A percentile compares a stretch with the other conserved stretches of the same genome.
phyloP scores from a whole-genome alignment of 92 coral and sea anemone species.

The Montipora capitata region DNA sequence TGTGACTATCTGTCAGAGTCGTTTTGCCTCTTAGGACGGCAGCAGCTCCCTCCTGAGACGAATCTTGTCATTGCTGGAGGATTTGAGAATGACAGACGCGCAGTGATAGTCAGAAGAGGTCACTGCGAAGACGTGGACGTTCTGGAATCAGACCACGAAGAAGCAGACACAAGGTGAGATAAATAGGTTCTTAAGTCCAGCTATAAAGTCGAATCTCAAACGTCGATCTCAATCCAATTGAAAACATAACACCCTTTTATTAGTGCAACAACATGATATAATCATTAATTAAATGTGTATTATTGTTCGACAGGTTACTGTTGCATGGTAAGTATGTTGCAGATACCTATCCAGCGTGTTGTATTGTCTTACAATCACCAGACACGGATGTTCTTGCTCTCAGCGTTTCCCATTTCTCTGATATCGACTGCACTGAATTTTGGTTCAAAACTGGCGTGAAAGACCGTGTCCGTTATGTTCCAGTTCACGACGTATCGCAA shows the following conservation, averaged over 20 bases:
- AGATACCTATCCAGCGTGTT: constrained; percentile 12
- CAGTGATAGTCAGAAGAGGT: too few species aligned
- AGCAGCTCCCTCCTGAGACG: background rate
- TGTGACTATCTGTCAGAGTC: constrained; percentile 28
- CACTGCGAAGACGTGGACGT: background rate
- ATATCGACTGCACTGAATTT: constrained; percentile 49
- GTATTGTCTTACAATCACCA: background rate
- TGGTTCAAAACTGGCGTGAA: constrained; percentile 58
- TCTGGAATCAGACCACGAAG: constrained; percentile 62
- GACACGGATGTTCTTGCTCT: background rate
- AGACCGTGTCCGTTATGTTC: background rate
- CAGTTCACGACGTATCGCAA: constrained; percentile 50
- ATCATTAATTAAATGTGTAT: too few species aligned
- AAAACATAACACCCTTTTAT: background rate
- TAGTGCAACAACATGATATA: background rate
- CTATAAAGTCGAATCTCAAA: background rate
- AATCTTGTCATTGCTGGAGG: background rate
- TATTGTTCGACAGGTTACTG: too few species aligned
- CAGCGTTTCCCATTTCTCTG: constrained; percentile 51
- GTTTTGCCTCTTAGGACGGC: constrained; percentile 31
- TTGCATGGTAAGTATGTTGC: constrained; percentile 42
- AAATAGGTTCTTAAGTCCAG: background rate
- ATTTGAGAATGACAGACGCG: background rate
- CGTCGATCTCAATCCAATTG: too few species aligned
- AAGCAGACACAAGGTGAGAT: constrained; percentile 44